Conservation (phyloP, 2,888 invertebrate species). For the Eretmocerus hayati region DNA sequence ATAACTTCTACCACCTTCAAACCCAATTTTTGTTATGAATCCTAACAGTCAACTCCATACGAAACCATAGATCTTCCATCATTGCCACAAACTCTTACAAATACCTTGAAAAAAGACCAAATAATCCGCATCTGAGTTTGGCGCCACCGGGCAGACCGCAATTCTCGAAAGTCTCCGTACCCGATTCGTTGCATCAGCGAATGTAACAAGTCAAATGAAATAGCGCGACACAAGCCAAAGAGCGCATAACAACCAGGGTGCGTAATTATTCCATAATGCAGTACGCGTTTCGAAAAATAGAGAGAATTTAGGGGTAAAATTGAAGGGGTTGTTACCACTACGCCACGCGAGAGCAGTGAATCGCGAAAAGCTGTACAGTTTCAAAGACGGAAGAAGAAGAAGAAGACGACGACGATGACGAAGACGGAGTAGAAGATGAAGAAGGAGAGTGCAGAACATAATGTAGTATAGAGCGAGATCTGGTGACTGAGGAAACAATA, state of each 20-base stretch:
- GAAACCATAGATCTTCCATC: too few species aligned
- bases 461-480: too few species aligned
- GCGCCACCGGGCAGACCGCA: too few species aligned
- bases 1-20: too few species aligned
- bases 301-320: too few species aligned
- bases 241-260: conserved; percentile 25
- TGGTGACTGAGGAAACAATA: too few species aligned
- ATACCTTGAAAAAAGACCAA: too few species aligned
- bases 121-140: too few species aligned
- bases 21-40: too few species aligned
- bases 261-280: conserved; percentile 42
- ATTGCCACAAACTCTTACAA: too few species aligned
- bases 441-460: conserved; percentile 15
- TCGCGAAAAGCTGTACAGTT: not conserved
- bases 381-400: not conserved
- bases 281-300: conserved; percentile 39
- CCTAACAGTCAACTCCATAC: too few species aligned
- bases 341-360: not conserved
- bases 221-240: conserved; percentile 16
- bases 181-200: conserved; percentile 14
- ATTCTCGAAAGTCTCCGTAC: too few species aligned
- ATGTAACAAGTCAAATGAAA: conserved; percentile 23
- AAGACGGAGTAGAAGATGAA: not conserved
- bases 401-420: not conserved
- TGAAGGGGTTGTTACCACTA: conserved; percentile 30